phyloP scores from a whole-genome alignment of 1,140 invertebrate species.

The Scaptomyza montana region DNA sequence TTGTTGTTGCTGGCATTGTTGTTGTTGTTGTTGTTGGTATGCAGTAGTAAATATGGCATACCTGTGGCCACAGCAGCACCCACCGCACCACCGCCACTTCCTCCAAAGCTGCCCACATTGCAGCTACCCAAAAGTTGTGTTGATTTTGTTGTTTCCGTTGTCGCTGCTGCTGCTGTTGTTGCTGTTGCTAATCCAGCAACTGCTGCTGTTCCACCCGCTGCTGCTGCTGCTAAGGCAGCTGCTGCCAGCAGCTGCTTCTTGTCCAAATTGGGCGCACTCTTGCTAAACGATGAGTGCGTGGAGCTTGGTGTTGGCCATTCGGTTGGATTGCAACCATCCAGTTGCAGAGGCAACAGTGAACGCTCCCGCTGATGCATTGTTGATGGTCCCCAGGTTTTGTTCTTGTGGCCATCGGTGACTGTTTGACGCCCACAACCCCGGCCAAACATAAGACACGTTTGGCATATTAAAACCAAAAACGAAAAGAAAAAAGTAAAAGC shows the following conservation, averaged over 20 bases:
- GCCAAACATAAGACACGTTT: too few species aligned
- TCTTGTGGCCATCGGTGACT: slow-evolving; percentile 96
- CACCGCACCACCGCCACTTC: slow-evolving; percentile 38
- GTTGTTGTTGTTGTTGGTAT: slow-evolving; percentile 51
- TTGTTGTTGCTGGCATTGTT: slow-evolving; percentile 31
- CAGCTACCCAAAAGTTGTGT: slow-evolving; percentile 35
- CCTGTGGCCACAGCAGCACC: slow-evolving; percentile 60
- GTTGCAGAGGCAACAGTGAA: slow-evolving; percentile 87
- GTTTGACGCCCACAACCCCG: slow-evolving; percentile 84
- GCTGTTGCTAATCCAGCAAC: slow-evolving; percentile 35
- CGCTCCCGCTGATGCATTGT: slow-evolving; percentile 94
- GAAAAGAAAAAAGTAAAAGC: slow-evolving; percentile 28
- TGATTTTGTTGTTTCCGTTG: slow-evolving; percentile 1
- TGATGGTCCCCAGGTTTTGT: slow-evolving; percentile 98
- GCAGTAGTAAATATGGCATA: slow-evolving; percentile 70
- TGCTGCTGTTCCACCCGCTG: slow-evolving; percentile 78
- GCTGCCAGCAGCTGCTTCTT: slow-evolving; percentile 84
- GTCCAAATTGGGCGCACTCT: slow-evolving; percentile 92
- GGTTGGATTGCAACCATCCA: slow-evolving; percentile 66
- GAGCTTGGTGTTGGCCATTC: slow-evolving; percentile 80
- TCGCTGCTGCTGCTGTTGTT: slow-evolving; percentile 18
- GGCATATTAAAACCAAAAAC: slow-evolving; percentile 16
- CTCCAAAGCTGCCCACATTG: slow-evolving; percentile 35
- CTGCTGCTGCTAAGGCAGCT: neutral
- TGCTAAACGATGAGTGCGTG: slow-evolving; percentile 85